Conservation (phyloP, 2,113 vertebrate species). For the Turdus rufiventris region DNA sequence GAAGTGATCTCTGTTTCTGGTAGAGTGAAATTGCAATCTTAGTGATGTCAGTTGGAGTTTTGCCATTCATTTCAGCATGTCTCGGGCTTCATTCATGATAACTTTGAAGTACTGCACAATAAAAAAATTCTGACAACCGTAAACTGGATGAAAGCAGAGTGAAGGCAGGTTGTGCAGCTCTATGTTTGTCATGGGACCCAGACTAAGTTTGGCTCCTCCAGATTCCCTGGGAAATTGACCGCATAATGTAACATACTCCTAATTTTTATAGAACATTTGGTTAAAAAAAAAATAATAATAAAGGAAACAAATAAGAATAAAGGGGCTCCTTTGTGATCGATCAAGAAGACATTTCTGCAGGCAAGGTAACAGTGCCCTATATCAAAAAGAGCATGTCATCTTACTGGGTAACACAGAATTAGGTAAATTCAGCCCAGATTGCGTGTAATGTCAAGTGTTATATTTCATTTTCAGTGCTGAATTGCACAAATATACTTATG, state of each 20-base stretch:
- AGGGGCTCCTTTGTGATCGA: background rate
- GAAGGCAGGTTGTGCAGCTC: background rate
- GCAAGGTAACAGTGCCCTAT: background rate
- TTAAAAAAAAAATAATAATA: background rate
- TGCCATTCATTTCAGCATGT: background rate
- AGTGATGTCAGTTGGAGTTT: slow-evolving; percentile 22
- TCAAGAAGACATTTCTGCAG: background rate
- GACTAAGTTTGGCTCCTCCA: background rate
- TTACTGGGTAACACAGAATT: background rate
- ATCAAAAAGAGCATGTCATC: background rate
- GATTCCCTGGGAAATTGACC: background rate
- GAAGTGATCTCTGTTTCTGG: slow-evolving; percentile 26
- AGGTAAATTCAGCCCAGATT: slow-evolving; percentile 9
- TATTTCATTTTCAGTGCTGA: background rate
- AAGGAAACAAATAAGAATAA: background rate
- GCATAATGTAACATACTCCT: fast-evolving
- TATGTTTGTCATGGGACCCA: background rate
- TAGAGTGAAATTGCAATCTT: slow-evolving; percentile 26
- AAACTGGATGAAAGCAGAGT: background rate
- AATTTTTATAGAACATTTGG: background rate
- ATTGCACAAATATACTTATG: background rate
- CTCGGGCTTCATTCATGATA: slow-evolving; percentile 13
- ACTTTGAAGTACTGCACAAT: slow-evolving; percentile 9
- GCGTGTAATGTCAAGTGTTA: background rate
- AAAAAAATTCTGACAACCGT: slow-evolving; percentile 10